Conservation (phyloP, 2,113 vertebrate species). For the Apeltes quadracus region DNA sequence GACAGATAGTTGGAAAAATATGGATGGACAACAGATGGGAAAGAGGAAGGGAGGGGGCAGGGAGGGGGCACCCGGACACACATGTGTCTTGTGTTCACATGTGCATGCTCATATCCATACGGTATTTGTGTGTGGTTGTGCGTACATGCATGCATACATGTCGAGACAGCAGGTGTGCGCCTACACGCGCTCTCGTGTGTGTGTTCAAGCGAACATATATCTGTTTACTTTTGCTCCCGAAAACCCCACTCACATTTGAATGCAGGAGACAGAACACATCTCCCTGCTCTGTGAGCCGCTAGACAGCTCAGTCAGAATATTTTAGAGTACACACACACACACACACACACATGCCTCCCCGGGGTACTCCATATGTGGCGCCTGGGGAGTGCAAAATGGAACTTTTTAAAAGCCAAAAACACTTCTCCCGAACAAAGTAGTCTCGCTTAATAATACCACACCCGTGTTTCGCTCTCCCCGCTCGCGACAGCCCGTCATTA, state of each 20-base stretch:
- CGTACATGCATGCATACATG: constrained; percentile 57
- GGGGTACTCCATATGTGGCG: constrained; percentile 70
- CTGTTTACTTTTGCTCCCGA: constrained; percentile 77
- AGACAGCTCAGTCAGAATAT: constrained; percentile 82
- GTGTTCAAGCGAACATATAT: constrained; percentile 78
- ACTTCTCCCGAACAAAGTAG: constrained; percentile 77
- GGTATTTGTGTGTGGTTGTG: constrained; percentile 50
- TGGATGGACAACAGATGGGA: constrained; percentile 47
- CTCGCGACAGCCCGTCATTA: constrained; percentile 73
- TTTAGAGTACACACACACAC: constrained; percentile 72
- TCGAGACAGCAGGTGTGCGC: constrained; percentile 64
- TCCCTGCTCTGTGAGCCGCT: constrained; percentile 75
- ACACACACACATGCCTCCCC: constrained; percentile 72
- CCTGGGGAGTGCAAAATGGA: constrained; percentile 80
- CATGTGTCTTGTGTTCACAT: constrained; percentile 39
- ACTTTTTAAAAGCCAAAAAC: constrained; percentile 80
- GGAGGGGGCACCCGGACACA: constrained; percentile 4
- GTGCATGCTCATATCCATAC: constrained; percentile 44
- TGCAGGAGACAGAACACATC: constrained; percentile 77
- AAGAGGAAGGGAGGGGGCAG: background rate
- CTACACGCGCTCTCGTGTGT: constrained; percentile 60
- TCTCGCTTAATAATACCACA: constrained; percentile 75
- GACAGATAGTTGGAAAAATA: constrained; percentile 45
- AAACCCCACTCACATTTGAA: constrained; percentile 77
- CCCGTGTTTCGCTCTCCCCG: constrained; percentile 61